These are phyloP conservation scores for Coracias cyanogaster DNA, from an alignment of 2,797 vertebrate genomes.

Conservation along the genomic window DNA sequence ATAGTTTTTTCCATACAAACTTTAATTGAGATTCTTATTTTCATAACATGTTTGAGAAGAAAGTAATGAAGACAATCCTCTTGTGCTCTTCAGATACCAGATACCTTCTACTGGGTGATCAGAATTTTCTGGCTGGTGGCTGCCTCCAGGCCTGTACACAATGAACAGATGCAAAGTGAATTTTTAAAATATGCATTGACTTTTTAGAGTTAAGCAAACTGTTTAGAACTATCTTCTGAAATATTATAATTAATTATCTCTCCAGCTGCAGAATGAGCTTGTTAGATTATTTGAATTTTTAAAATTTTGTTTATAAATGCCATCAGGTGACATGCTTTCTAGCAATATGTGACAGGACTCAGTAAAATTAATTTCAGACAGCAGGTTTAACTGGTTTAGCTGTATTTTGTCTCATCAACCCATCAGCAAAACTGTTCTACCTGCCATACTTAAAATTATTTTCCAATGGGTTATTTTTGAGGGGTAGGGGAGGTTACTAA, in stretches of 20 bases:
- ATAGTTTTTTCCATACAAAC: background rate
- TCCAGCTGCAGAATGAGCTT: background rate
- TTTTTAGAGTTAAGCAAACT: constrained; percentile 10
- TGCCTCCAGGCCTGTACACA: constrained; percentile 37
- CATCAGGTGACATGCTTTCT: background rate
- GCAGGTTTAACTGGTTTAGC: background rate
- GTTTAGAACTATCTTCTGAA: background rate
- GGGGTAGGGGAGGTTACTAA: background rate
- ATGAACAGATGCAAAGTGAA: constrained; percentile 37
- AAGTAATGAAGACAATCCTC: background rate
- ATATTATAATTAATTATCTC: background rate
- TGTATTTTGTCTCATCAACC: background rate
- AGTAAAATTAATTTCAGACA: background rate
- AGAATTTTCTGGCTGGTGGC: constrained; percentile 36
- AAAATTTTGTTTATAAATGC: background rate
- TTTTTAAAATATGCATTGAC: background rate
- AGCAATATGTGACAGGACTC: background rate
- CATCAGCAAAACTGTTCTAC: background rate
- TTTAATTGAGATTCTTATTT: background rate
- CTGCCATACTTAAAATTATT: background rate
- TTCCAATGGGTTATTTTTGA: background rate
- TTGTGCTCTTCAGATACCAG: background rate
- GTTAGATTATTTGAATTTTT: background rate
- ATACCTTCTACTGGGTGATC: constrained; percentile 27
- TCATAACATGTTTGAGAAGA: background rate